Evolutionary conservation across 2,888 invertebrate species (phyloP).

Genomic region (Tinea semifulvella): DNA sequence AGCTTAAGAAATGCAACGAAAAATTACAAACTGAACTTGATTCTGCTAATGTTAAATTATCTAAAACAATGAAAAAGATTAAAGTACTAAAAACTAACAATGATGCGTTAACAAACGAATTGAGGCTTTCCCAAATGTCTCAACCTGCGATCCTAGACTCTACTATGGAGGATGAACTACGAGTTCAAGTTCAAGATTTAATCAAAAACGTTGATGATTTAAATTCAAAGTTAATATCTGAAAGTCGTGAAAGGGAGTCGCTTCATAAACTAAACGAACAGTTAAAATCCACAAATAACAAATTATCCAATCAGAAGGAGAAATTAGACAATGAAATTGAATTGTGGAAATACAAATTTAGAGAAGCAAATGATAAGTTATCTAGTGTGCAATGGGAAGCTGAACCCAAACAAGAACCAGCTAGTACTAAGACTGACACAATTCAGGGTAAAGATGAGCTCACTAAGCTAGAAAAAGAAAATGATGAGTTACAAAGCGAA

Average conservation of each 20-base stretch:
- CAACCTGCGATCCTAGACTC: slow-evolving; percentile 74
- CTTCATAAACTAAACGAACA: slow-evolving; percentile 77
- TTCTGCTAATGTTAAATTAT: slow-evolving; percentile 73
- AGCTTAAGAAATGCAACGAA: slow-evolving; percentile 66
- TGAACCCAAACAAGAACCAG: slow-evolving; percentile 29
- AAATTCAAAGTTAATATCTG: slow-evolving; percentile 65
- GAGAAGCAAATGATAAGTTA: slow-evolving; percentile 74
- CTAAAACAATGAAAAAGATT: slow-evolving; percentile 83
- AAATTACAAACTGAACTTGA: slow-evolving; percentile 69
- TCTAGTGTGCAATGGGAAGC: slow-evolving; percentile 45
- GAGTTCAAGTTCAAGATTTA: slow-evolving; percentile 69
- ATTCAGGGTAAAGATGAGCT: slow-evolving; percentile 35
- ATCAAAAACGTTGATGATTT: slow-evolving; percentile 73
- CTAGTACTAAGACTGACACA: slow-evolving; percentile 19
- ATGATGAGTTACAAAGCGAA: slow-evolving; percentile 46
- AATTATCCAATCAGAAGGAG: slow-evolving; percentile 82
- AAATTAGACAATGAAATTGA: slow-evolving; percentile 80
- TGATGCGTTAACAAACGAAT: slow-evolving; percentile 66
- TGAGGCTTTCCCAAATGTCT: slow-evolving; percentile 57
- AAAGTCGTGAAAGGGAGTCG: slow-evolving; percentile 72
- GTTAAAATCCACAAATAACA: slow-evolving; percentile 78
- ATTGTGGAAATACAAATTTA: slow-evolving; percentile 75
- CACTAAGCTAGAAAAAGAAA: slow-evolving; percentile 51
- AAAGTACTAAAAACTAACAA: slow-evolving; percentile 81
- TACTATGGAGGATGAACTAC: slow-evolving; percentile 84